These are phyloP conservation scores for Menidia beryllina DNA, from an alignment of 2,113 vertebrate genomes.

Conservation along the genomic window DNA sequence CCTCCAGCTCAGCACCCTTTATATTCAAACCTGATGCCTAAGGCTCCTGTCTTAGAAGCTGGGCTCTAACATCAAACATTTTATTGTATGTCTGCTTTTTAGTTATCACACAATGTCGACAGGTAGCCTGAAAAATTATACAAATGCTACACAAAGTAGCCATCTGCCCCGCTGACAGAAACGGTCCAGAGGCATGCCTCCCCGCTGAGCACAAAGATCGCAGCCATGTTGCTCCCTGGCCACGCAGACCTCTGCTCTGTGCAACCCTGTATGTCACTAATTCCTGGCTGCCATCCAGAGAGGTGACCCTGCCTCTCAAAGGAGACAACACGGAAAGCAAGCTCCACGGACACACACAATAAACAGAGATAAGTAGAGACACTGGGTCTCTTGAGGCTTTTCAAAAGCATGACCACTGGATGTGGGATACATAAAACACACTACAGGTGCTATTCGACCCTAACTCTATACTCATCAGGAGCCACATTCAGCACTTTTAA, in stretches of 20 bases:
- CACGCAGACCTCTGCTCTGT: slow-evolving; percentile 22
- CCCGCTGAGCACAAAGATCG: slow-evolving; percentile 48
- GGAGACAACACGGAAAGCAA: slow-evolving; percentile 37
- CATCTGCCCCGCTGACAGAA: slow-evolving; percentile 60
- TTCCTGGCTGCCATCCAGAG: slow-evolving; percentile 44
- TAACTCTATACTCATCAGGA: not conserved
- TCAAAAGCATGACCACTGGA: slow-evolving; percentile 15
- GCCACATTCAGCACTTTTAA: slow-evolving; percentile 4
- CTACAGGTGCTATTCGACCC: slow-evolving; percentile 24
- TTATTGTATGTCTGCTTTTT: not conserved
- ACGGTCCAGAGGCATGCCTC: slow-evolving; percentile 28
- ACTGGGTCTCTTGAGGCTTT: slow-evolving; percentile 54
- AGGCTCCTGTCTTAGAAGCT: no score
- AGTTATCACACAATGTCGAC: not conserved
- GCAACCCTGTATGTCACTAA: slow-evolving; percentile 44
- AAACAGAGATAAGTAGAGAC: slow-evolving; percentile 56
- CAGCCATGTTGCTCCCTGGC: slow-evolving; percentile 51
- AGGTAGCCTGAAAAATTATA: slow-evolving; percentile 28
- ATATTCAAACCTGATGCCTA: no score
- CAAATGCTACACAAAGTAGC: slow-evolving; percentile 31
- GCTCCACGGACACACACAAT: slow-evolving; percentile 34
- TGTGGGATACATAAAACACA: slow-evolving; percentile 21
- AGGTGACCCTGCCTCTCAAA: slow-evolving; percentile 49
- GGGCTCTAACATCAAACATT: no score
- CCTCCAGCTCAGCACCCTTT: no score